A percentile compares a stretch with the other conserved stretches of the same genome.
phyloP scores from a whole-genome alignment of 2,113 vertebrate species.

The Phoxinus phoxinus region DNA sequence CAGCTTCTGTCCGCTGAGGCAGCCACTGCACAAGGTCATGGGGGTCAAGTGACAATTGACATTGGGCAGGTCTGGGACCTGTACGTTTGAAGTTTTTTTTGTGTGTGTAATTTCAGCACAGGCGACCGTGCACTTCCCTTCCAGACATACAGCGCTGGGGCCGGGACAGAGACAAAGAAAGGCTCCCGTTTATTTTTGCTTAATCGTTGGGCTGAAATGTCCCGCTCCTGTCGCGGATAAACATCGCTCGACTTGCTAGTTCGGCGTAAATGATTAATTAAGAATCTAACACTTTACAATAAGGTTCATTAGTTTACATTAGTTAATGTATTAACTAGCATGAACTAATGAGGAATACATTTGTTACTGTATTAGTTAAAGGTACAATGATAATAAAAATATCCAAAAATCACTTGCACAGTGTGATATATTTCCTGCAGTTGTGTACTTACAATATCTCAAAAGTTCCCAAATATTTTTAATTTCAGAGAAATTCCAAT shows the following conservation, averaged over 20 bases:
- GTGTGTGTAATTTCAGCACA: neutral
- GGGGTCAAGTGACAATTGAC: conserved; percentile 76
- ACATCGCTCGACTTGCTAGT: neutral
- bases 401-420: no score
- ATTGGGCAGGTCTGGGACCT: conserved; percentile 66
- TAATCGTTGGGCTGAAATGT: neutral
- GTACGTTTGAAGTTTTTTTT: conserved; percentile 41
- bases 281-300: neutral
- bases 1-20: conserved; percentile 62
- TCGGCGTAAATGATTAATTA: neutral
- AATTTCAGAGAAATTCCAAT: no score
- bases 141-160: neutral
- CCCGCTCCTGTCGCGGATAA: neutral
- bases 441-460: no score
- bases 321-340: no score
- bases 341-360: no score
- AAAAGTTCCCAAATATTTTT: no score
- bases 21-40: conserved; percentile 50
- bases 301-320: no score
- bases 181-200: neutral
- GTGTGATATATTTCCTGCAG: no score
- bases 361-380: no score
- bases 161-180: neutral
- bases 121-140: neutral
- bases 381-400: no score